Percentiles rank a stretch among this genome's conserved stretches.
These are phyloP conservation scores for Tolmerus cingulatus DNA, from an alignment of 2,888 invertebrate genomes.

Conservation along the genomic window DNA sequence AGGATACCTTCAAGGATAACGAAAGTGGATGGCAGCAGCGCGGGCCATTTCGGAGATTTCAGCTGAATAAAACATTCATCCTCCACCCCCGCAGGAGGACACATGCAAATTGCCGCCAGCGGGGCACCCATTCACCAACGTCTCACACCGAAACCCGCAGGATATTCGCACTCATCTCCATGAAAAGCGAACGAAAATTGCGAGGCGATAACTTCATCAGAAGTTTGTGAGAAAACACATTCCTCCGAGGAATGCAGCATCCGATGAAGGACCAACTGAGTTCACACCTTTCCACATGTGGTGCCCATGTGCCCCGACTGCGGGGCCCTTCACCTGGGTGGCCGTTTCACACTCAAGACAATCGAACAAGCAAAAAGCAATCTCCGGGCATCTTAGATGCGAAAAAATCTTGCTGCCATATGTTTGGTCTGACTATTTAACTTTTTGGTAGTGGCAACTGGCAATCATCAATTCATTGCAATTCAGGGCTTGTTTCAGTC, in stretches of 20 bases:
- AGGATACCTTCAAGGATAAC: conserved; percentile 49
- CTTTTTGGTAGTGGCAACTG: neutral
- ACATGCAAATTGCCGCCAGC: neutral
- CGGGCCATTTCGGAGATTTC: conserved; percentile 1
- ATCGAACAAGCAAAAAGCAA: neutral
- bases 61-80: conserved; percentile 15
- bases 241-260: neutral
- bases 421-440: neutral
- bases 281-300: neutral
- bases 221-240: neutral
- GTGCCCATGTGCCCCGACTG: neutral
- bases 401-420: neutral
- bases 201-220: neutral
- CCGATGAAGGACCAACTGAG: neutral
- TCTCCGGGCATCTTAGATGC: neutral
- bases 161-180: neutral
- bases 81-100: neutral
- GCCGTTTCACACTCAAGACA: neutral
- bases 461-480: neutral
- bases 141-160: neutral
- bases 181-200: neutral
- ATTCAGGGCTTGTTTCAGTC: neutral
- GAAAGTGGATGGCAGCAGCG: conserved; percentile 33
- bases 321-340: neutral
- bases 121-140: neutral